phyloP scores from a whole-genome alignment of 2,888 invertebrate species.

The Plusia festucae region DNA sequence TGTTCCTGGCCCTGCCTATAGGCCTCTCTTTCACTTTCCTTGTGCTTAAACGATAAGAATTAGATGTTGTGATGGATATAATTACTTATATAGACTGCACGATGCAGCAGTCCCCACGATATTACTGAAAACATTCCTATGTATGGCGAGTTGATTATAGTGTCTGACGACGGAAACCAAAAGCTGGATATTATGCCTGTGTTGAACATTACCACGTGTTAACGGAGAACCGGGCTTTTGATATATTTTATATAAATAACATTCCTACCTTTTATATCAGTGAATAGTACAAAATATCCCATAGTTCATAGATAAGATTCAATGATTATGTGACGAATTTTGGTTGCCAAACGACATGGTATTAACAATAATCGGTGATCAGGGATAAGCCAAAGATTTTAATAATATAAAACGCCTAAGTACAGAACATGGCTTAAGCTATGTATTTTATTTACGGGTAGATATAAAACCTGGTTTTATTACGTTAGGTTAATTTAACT shows the following conservation, averaged over 20 bases:
- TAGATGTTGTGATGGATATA: neutral
- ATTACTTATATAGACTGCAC: neutral
- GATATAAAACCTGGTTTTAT: neutral
- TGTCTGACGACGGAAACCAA: constrained; percentile 12
- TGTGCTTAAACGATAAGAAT: constrained; percentile 1
- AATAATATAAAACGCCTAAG: neutral
- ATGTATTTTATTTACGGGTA: neutral
- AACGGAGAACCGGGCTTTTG: constrained; percentile 36
- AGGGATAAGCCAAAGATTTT: neutral
- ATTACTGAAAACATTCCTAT: constrained; percentile 7
- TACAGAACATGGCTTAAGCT: neutral
- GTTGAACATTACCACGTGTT: constrained; percentile 24
- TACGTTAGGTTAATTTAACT: neutral
- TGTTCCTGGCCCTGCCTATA: constrained; percentile 1
- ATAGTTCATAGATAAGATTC: constrained; percentile 3
- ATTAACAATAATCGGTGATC: neutral
- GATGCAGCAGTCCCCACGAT: neutral
- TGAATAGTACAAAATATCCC: constrained; percentile 34
- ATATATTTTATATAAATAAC: neutral
- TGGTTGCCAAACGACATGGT: constrained; percentile 14
- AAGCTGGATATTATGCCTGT: constrained; percentile 11
- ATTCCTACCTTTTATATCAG: constrained; percentile 10
- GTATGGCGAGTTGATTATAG: constrained; percentile 10
- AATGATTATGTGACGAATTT: constrained; percentile 11
- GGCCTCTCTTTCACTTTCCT: neutral